Evolutionary conservation across 1,140 invertebrate genomes (phyloP).

Genomic region (Papilio aristodemus): DNA sequence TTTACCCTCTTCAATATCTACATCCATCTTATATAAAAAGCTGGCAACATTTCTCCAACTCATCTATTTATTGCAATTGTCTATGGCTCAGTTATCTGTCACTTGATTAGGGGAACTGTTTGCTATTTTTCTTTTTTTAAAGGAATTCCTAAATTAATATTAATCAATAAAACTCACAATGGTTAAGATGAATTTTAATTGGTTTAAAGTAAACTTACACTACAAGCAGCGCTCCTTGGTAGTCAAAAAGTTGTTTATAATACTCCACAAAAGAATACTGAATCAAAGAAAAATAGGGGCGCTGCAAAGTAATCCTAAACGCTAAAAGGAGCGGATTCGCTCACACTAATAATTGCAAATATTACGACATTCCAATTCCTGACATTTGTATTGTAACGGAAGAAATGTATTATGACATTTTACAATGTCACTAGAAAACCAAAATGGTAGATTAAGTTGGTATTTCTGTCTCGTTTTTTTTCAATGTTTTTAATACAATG

Average conservation of each 20-base stretch:
- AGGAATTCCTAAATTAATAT: neutral
- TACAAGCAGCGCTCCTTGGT: constrained; percentile 38
- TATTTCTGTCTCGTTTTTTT: neutral
- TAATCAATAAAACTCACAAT: constrained; percentile 45
- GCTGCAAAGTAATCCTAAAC: constrained; percentile 29
- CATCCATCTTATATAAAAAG: too few relatives aligned
- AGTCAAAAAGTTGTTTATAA: constrained; percentile 39
- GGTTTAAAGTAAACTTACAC: constrained; percentile 44
- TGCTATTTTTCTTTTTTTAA: too few relatives aligned
- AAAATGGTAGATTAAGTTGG: neutral
- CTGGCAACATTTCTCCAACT: too few relatives aligned
- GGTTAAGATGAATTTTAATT: constrained; percentile 47
- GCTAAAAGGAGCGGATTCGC: constrained; percentile 20
- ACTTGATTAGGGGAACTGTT: too few relatives aligned
- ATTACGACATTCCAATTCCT: constrained; percentile 10
- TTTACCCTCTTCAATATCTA: too few relatives aligned
- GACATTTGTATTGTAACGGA: constrained; percentile 8
- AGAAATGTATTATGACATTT: too few relatives aligned
- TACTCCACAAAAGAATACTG: constrained; percentile 46
- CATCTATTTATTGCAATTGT: too few relatives aligned
- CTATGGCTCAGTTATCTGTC: too few relatives aligned
- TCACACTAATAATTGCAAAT: constrained; percentile 14
- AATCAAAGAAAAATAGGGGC: constrained; percentile 29
- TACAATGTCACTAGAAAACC: neutral
- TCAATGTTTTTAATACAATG: constrained; percentile 26